These are phyloP conservation scores for Lutjanus erythropterus DNA, from an alignment of 2,113 vertebrate species.

Conservation along the genomic window DNA sequence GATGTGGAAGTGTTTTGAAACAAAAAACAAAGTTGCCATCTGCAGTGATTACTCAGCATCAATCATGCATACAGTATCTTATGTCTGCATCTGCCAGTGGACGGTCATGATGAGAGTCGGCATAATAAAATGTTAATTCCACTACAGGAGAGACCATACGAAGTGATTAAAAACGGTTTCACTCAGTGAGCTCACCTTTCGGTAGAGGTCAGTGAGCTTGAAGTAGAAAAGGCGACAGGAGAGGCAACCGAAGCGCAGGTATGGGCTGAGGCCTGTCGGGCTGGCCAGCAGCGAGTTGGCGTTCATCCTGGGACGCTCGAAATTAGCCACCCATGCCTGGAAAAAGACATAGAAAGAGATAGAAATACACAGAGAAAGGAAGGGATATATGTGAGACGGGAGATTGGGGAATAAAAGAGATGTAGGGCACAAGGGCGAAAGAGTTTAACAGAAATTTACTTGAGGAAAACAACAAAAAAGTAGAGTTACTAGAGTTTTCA, in stretches of 20 bases:
- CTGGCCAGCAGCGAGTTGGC: conserved; percentile 86
- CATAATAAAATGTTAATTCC: too few species aligned
- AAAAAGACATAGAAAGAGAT: background rate
- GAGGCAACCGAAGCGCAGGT: conserved; percentile 86
- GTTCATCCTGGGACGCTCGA: conserved; percentile 87
- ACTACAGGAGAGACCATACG: too few species aligned
- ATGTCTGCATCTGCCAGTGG: too few species aligned
- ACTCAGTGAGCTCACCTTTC: conserved; percentile 73
- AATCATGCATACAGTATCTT: too few species aligned
- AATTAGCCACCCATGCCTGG: conserved; percentile 87
- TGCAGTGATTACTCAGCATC: too few species aligned
- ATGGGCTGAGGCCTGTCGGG: conserved; percentile 85
- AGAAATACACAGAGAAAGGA: background rate
- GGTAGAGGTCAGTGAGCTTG: conserved; percentile 87
- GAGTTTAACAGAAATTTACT: too few species aligned
- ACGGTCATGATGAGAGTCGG: too few species aligned
- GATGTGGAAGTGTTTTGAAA: too few species aligned
- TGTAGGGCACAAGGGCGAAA: too few species aligned
- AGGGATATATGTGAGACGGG: background rate
- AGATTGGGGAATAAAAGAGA: background rate
- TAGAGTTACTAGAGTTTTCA: too few species aligned
- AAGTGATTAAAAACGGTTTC: too few species aligned
- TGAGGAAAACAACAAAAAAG: background rate
- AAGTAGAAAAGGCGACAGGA: conserved; percentile 87
- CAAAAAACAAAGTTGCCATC: too few species aligned